Percentiles rank a stretch among this genome's conserved stretches.
phyloP scores from a whole-genome alignment of 2,797 vertebrate genomes.

The Anabacerthia variegaticeps region DNA sequence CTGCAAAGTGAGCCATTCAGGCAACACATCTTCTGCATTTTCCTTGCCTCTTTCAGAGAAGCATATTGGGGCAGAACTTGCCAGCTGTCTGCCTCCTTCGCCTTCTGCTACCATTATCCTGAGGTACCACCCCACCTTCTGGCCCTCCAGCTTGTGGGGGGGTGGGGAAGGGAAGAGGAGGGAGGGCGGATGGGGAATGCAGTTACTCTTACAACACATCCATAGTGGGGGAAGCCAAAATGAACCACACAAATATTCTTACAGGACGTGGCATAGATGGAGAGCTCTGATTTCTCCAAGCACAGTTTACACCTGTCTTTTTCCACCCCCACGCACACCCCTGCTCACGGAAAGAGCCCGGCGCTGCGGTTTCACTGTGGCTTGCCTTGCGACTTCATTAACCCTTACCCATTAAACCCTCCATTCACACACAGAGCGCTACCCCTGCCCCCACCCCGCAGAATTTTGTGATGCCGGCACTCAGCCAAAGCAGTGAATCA shows the following conservation, averaged over 20 bases:
- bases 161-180: background rate
- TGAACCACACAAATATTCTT: background rate
- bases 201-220: background rate
- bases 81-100: constrained; percentile 98
- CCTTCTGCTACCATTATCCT: constrained; percentile 99
- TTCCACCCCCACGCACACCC: background rate
- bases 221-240: background rate
- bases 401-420: background rate
- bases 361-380: background rate
- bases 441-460: background rate
- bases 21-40: constrained; percentile 92
- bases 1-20: constrained; percentile 90
- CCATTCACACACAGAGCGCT: background rate
- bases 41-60: constrained; percentile 98
- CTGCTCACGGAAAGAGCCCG: background rate
- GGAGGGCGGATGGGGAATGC: background rate
- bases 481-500: constrained; percentile 13
- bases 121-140: constrained; percentile 96
- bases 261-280: background rate
- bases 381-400: background rate
- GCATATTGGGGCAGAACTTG: constrained; percentile 98
- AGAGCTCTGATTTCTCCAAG: background rate
- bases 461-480: background rate
- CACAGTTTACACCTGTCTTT: constrained; percentile 18
- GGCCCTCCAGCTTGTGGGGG: constrained; percentile 90